Conservation (phyloP, 1,140 invertebrate genomes). For the Lasaia peninsularis region DNA sequence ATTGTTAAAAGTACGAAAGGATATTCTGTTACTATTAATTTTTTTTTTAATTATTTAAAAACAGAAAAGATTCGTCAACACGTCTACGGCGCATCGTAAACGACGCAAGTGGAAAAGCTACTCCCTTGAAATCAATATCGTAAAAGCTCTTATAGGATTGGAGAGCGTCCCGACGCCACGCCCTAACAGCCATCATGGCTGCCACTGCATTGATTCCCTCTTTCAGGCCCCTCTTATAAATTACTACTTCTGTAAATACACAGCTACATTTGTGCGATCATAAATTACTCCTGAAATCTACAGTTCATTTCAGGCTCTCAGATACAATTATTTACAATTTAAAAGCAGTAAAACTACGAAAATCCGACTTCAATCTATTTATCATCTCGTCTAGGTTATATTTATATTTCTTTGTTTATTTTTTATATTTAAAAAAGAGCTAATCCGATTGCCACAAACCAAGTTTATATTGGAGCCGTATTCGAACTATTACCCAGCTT, state of each 20-base stretch:
- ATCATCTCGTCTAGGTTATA: no score
- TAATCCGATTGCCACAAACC: no score
- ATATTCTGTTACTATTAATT: no score
- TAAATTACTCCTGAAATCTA: background rate
- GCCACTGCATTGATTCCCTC: conserved; percentile 28
- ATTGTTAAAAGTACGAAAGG: no score
- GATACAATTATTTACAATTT: no score
- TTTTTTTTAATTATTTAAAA: background rate
- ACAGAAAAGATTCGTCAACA: background rate
- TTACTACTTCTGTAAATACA: conserved; percentile 12
- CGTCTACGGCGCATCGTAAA: background rate
- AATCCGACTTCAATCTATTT: no score
- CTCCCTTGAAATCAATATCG: conserved; percentile 51
- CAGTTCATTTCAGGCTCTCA: background rate
- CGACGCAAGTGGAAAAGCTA: conserved; percentile 24
- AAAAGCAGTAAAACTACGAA: no score
- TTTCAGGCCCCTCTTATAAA: conserved; percentile 15
- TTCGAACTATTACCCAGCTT: no score
- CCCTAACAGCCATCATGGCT: conserved; percentile 57
- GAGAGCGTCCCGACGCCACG: conserved; percentile 48
- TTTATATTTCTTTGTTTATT: no score
- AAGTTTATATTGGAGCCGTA: no score
- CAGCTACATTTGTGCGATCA: background rate
- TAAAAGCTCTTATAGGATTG: conserved; percentile 51
- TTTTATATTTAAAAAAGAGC: no score